phyloP scores from a whole-genome alignment of 2,113 vertebrate genomes.

The Todiramphus saurophagus region DNA sequence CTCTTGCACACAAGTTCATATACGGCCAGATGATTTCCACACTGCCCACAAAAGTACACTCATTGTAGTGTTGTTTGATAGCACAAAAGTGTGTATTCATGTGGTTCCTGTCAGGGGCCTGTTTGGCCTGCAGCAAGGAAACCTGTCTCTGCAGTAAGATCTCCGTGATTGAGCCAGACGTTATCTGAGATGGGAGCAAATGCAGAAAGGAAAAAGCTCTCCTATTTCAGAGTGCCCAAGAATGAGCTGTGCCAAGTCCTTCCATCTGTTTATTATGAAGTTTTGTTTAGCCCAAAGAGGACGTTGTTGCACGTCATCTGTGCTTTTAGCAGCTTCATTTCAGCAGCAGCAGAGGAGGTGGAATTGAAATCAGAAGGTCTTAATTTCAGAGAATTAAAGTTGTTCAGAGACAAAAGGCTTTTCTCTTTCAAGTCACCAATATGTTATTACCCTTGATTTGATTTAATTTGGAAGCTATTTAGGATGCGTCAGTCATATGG shows the following conservation, averaged over 20 bases:
- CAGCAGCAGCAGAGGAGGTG: not conserved
- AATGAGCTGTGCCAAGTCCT: not conserved
- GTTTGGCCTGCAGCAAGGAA: not conserved
- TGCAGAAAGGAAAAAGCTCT: not conserved
- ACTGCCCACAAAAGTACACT: not conserved
- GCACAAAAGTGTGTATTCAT: not conserved
- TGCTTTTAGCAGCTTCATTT: conserved; percentile 14
- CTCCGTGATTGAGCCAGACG: not conserved
- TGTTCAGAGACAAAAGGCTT: conserved; percentile 18
- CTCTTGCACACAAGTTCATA: accelerated
- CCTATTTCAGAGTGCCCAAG: not conserved
- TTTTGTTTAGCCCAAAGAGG: not conserved
- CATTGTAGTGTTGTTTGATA: not conserved
- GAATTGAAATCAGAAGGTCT: conserved; percentile 54
- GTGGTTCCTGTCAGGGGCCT: not conserved
- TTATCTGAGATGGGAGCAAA: not conserved
- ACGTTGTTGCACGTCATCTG: accelerated
- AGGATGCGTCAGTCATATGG: not conserved
- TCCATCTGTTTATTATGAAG: not conserved
- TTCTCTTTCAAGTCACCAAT: conserved; percentile 7
- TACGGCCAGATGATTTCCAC: accelerated
- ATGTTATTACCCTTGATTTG: conserved; percentile 32
- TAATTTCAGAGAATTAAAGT: conserved; percentile 27
- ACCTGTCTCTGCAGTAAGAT: not conserved
- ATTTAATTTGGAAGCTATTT: conserved; percentile 61